Base-by-base conservation (phyloP, 1,140 invertebrate genomes). In the Vanessa atalanta region DNA sequence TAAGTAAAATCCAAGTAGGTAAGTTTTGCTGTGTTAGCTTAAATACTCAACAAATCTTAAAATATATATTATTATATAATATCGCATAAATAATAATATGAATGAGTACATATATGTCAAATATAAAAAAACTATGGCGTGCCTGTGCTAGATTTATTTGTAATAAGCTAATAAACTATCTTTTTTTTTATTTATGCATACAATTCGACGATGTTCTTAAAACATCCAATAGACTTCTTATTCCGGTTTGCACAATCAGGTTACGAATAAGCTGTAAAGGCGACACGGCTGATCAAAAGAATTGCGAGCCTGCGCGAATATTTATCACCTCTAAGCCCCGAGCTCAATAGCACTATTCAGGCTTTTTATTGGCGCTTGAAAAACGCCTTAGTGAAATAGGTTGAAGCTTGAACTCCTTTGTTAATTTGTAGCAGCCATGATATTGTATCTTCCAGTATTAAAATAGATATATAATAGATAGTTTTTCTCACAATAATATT, bases 281-380 rank as follows among this genome's bases (percentile, higher is more conserved):
- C 63, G 72, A 74, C 76, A 70, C 68, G 48, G 43, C 64, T 73
- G 75, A 74, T 76, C 81, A 86, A 83, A 85, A 77, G 79, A 70
- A 73, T 75, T 67, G 73, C 65, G 72, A 76, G 70, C 43, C 68
- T 78, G 69, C 57, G 77, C 57, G 77, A 83, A 86, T 86, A 84
- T 83, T 79, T 84, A 83, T 83, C 80, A 80, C 75, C 80, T 75
- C 66, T 63, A 61, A 75, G 70, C 72, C 73, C 72, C 70, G 53
- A 75, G 65, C 73, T 78, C 66, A 75, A 77, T 78, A 75, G 77
- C 70, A 80, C 73, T 77, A 80, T 80, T 78, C 76, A 70, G 65
- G 73, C 48, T 77, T 80, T 79, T 79, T 83, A 76, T 77, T 75
- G 72, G 67, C 51, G 72, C 76, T 75, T 72, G 67, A 16, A 75